Base-by-base conservation (phyloP, 2,888 invertebrate genomes). In the Trachelus iudaicus region DNA sequence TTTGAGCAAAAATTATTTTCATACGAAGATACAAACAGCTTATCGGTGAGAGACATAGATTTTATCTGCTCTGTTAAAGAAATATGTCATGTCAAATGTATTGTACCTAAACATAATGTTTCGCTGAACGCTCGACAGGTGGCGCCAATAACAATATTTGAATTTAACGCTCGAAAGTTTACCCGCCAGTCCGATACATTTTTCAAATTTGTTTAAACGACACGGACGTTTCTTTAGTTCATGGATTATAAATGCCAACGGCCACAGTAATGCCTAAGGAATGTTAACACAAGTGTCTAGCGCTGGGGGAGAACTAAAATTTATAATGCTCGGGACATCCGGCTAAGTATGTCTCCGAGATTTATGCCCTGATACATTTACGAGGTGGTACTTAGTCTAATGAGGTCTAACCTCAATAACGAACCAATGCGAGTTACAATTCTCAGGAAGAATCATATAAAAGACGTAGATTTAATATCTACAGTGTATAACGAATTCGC, bases 351-450 rank as follows among this genome's bases (percentile, higher is more conserved):
- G 23, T 9, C 23, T 56, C 23, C 23, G 56, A 56, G 56, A 56
- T 56, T 56, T 56, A 56, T 56, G 56, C 9, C 23, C 23, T 56
- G 56, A 56, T 56, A 56, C 56, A 56, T 56, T 56, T 56, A 56
- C 56, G 56, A 56, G 56, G 23, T 56, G 56, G 23, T 56, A 56
- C 56, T 56, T 56, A 56, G 56, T 6, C 56, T 56, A 56, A 56
- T 56, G 56, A 56, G 23, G 56, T 56, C 56, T 56, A 56, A 23
- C 56, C 56, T 56, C 56, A 40, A 15, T 40, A 23, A 23, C 40
- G 56, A 86, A 87, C 86, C 89, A 89, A 88, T 88, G 87, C 85
- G 88, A 82, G 81, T 83, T 84, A 9, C 23, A 56, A 56, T 23
- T 6, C 9, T 6, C 15, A 23, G 56, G 23, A 56, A 9, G 9